Evolutionary conservation across 2,113 vertebrate species (phyloP), one percentile per base, ranked within the genome.

Genomic region (Cisticola juncidis): DNA sequence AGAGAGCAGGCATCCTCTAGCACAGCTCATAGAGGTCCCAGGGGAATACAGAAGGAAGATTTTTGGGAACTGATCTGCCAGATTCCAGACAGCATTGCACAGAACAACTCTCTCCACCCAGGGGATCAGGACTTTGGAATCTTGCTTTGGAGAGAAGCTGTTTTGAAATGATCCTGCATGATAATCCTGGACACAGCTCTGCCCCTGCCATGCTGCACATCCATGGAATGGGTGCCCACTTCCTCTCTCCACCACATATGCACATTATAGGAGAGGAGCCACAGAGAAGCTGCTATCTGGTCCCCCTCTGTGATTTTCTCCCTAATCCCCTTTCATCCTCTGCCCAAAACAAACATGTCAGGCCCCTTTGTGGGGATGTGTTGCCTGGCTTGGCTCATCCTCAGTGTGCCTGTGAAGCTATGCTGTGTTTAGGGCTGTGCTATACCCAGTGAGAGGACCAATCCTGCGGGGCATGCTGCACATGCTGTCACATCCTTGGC

Each of bases 201-300:
- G 4, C 14, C 31, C 0, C 1, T 51, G 12, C 65, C 3, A 1
- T n/a, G 45, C 36, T 21, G 12, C 8, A 1, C 0, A 7, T 31
- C 33, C 1, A 0, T 45, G 62, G 31, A 36, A 48, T 14, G 44
- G 19, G 9, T 76, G 13, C 28, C 28, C 2, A 1, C 25, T 38
- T 69, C 24, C 26, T 85, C 58, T 48, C 25, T 71, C 81, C 33
- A 10, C 70, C 51, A 14, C 28, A 0, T 9, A 10, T 11, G n/a
- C 3, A 6, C 26, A 1, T 54, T 61, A 38, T 2, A 22, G 29
- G 33, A 69, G 12, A 51, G 45, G 14, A 83, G 28, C 36, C 45
- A 36, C 23, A 61, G 68, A 36, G 68, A 62, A 79, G 29, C 51
- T 70, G 42, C 5, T 4, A 4, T n/a, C 42, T 3, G 1, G 18